phyloP scores from a whole-genome alignment of 2,797 vertebrate species.

The Moxostoma hubbsi region DNA sequence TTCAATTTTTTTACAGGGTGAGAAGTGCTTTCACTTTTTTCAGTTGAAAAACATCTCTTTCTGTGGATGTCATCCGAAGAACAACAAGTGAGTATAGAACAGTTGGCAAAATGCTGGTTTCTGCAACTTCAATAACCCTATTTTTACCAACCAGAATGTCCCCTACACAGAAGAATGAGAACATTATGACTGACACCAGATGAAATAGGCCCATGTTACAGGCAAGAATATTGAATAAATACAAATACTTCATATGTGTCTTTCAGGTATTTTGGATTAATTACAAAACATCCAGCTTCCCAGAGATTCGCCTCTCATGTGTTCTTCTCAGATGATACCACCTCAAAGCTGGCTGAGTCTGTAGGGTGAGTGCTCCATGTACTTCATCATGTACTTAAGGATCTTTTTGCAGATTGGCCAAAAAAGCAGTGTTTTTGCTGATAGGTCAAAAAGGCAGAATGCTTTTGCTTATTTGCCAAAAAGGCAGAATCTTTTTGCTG shows the following conservation, averaged over 20 bases:
- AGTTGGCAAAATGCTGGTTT: too few relatives aligned
- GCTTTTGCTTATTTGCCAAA: neutral
- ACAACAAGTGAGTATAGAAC: conserved; percentile 84
- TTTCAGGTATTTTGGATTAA: conserved; percentile 95
- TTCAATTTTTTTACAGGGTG: conserved; percentile 73
- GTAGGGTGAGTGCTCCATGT: conserved; percentile 80
- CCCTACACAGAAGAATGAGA: neutral
- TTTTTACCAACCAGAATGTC: neutral
- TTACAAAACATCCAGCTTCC: conserved; percentile 96
- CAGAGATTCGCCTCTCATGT: conserved; percentile 98
- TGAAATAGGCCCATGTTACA: neutral
- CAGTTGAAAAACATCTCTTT: conserved; percentile 98
- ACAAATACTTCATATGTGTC: neutral
- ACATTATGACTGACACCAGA: neutral
- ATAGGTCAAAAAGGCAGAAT: neutral
- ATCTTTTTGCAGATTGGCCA: neutral
- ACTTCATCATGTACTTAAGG: neutral
- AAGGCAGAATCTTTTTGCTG: neutral
- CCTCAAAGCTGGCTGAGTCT: conserved; percentile 89
- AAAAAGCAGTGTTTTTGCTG: neutral
- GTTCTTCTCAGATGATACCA: conserved; percentile 91
- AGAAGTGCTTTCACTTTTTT: conserved; percentile 95
- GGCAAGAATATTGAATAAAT: neutral
- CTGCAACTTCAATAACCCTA: neutral
- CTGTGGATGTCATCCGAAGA: conserved; percentile 94